Base-by-base conservation (phyloP, 2,888 invertebrate genomes). In the Matsumyia berberina region DNA sequence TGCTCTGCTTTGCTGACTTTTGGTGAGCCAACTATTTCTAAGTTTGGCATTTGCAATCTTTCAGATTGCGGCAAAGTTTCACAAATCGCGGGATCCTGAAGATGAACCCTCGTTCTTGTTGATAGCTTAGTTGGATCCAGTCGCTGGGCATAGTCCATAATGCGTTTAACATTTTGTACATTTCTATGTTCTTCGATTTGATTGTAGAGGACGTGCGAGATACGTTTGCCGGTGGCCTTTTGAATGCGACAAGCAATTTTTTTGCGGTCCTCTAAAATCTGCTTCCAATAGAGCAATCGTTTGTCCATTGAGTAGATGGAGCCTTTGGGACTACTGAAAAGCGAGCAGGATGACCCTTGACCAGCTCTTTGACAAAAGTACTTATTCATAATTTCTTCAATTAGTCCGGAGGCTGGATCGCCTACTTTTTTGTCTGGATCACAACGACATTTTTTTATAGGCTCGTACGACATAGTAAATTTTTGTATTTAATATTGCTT, bases 341-440 rank as follows among this genome's bases (percentile, higher is more conserved):
- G 49, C 1, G 74, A 74, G 12, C 74, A 80, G 0, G 80, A 57
- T 4, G 67, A 80, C 3, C 74, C 55, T 55, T 80, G 74, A 3
- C 19, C 33, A n/a, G 55, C 67, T 19, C 62, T 80, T 17, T 49
- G 46, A 4, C 74, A 74, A 7, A 69, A 74, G 8, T 80, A 80
- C 29, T 80, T 74, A n/a, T 80, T 80, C 55, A 80, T 74, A 12
- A 80, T 74, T 0, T 80, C 74, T 19, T 80, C 80, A 11, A 80
- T 80, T 15, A 80, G 44, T 4, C 12, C 31, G 17, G 72, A 19
- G 0, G 51, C 80, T 12, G 67, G 15, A 2, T n/a, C 9, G 24
- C 12, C 17, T 15, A 31, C 0, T 24, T 24, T 24, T n/a, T n/a
- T n/a, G n/a, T n/a, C n/a, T n/a, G n/a, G n/a, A n/a, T n/a, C n/a